Evolutionary conservation across 2,797 vertebrate species (phyloP), one percentile per base, ranked within the genome.

Genomic region (Oryzias sinensis): DNA sequence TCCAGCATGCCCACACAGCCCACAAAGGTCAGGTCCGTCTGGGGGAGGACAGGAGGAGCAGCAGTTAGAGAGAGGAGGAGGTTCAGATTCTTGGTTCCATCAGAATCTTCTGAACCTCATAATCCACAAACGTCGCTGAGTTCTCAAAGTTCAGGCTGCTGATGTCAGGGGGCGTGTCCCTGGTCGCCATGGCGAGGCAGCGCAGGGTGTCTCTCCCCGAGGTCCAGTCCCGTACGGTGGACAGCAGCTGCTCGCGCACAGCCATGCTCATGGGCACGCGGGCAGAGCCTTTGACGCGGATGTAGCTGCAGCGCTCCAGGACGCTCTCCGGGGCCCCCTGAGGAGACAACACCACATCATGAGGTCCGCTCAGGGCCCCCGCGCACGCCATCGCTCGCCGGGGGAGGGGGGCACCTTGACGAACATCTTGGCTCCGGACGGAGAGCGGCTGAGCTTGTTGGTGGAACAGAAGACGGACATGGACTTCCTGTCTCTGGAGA

Each of bases 1-100:
- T 93, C 92, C 79, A 93, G 67, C 92, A 93, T 93, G 20, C 92
- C 92, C 66, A 93, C 91, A 8, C 92, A 93, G 46, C 92, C 92
- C 46, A 93, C 89, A 18, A 93, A 93, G 2, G 92, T 93, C 80
- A 93, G 73, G 68, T 93, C 91, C 0, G 86, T 89, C 92, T 93
- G 56, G 0, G 17, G 8, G 16, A 33, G 3, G 33, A 24, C 47
- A 2, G 58, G 29, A 53, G 0, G 2, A 20, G 43, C 25, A 6
- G n/a, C 2, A 24, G 42, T 1, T 27, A 5, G 48, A 14, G 42
- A 1, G 29, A 24, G 24, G 33, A 8, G 43, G 1, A 63, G 7
- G n/a, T 27, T 29, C 5, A 6, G 9, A 5, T 15, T 7, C 51
- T 22, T 20, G 13, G 0, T 33, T 45, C 20, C 6, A 24, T 46